Base-by-base conservation (phyloP, 2,797 vertebrate species). In the Sebastes diaconus region DNA sequence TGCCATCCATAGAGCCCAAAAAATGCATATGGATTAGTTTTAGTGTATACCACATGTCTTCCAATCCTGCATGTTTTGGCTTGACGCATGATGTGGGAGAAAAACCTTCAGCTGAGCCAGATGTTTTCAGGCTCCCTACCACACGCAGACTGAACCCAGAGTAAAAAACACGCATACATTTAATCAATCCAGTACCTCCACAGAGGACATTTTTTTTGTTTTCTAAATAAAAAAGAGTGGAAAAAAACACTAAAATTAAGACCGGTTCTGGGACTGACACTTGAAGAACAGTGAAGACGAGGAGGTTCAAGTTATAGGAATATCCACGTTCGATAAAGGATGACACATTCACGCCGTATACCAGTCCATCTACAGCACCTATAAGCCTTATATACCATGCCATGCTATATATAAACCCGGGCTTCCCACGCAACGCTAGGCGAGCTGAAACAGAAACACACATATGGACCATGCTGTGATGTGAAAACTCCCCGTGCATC, bases 381-480 rank as follows among this genome's bases (percentile, higher is more conserved):
- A 25, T 30, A 42, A 70, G 60, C 29, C 20, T 70, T 29, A 46
- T 22, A 54, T 68, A 8, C 60, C 32, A 34, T 12, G n/a, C 57
- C 60, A 0, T 10, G 72, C 84, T 87, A 86, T 80, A 88, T 88
- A 68, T 88, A 88, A 84, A 67, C 39, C 30, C 1, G 34, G 18
- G 14, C 84, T 66, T 88, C 85, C 88, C 76, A 89, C 83, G 61
- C 80, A 69, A 73, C 12, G 9, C 58, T 12, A 24, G 54, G 54
- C 22, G 32, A 76, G 50, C 82, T 52, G 73, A 82, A 72, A 65
- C 68, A 54, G 32, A 79, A 59, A 58, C 57, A 29, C 67, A 73
- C 75, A 81, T 68, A 80, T 80, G 66, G 58, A 71, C 60, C 73
- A 7, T 9, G 59, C 54, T 73, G 83, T 5, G 36, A 77, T 75